Base-by-base conservation (phyloP, 2,113 vertebrate genomes). In the Caranx melampygus region DNA sequence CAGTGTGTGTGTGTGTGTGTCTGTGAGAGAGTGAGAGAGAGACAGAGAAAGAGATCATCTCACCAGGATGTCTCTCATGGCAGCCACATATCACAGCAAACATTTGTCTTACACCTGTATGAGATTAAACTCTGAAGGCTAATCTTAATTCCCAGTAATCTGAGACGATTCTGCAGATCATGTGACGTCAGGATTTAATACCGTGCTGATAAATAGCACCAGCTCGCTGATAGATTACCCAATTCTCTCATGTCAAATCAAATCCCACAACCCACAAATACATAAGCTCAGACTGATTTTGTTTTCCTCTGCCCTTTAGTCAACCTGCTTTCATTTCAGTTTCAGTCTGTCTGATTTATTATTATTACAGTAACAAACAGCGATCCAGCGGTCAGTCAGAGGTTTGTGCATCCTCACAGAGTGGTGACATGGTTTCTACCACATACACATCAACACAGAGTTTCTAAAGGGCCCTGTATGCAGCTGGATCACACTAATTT, bases 141-240 rank as follows among this genome's bases (percentile, higher is more conserved):
- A 84, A 89, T 89, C 87, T 88, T 86, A 88, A 91, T 86, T 79
- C 86, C 84, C 59, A 3, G 60, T 88, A 90, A 90, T 91, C 90
- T 79, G 86, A 84, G 83, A 82, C 71, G 63, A 87, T 85, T 85
- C 65, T 52, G 68, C 78, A 21, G 76, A 68, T 87, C 78, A 55
- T 18, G 42, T 89, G 89, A 89, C 65, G 69, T 84, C 87, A 87
- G 59, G 59, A 42, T 87, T 88, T 86, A 89, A 89, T 89, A 21
- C 77, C 6, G 26, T 4, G 62, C 78, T 15, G 76, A 90, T 85
- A 84, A 91, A 87, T 79, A 61, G 80, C 78, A 70, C 60, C 66
- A 52, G 76, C 16, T 20, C 8, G 4, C 70, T 87, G 75, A 89
- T 81, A 89, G 85, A 91, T 91, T 85, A 87, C 76, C 77, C 51